Evolutionary conservation across 2,113 vertebrate genomes (phyloP).

Genomic region (Mungos mungo): DNA sequence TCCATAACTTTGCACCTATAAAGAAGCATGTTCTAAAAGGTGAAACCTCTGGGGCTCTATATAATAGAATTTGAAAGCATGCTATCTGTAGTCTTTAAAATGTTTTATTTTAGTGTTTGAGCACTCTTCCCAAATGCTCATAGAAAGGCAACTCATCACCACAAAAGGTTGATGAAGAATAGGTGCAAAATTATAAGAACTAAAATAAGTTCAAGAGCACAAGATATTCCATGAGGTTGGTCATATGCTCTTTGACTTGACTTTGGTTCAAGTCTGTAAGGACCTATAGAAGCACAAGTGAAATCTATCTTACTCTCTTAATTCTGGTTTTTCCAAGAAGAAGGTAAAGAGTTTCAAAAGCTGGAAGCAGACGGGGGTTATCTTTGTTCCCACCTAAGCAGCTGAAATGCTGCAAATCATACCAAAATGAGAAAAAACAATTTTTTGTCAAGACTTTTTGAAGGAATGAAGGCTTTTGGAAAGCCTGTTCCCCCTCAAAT

Average conservation of each 20-base stretch:
- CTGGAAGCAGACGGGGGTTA: slow-evolving; percentile 38
- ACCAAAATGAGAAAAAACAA: slow-evolving; percentile 10
- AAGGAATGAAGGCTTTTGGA: slow-evolving; percentile 53
- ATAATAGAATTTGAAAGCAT: slow-evolving; percentile 56
- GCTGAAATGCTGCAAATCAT: slow-evolving; percentile 61
- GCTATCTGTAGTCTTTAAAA: slow-evolving; percentile 21
- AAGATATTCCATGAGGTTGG: neutral
- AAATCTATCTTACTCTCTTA: slow-evolving; percentile 27
- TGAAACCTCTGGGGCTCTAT: neutral
- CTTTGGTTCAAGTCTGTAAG: slow-evolving; percentile 32
- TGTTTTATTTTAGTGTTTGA: slow-evolving; percentile 52
- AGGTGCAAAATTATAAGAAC: slow-evolving; percentile 66
- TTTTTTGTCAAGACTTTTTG: neutral
- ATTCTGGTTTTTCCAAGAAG: slow-evolving; percentile 44
- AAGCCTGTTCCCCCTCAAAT: slow-evolving; percentile 11
- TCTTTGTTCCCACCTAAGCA: slow-evolving; percentile 22
- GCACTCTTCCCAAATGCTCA: slow-evolving; percentile 34
- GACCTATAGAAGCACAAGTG: neutral
- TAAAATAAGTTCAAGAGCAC: slow-evolving; percentile 47
- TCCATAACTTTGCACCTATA: slow-evolving; percentile 56
- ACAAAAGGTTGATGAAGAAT: neutral
- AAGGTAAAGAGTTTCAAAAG: slow-evolving; percentile 37
- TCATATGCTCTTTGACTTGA: slow-evolving; percentile 41
- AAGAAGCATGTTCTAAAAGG: slow-evolving; percentile 9
- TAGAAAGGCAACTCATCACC: slow-evolving; percentile 38